A percentile compares a stretch with the other conserved stretches of the same genome.
Evolutionary conservation across 1,140 invertebrate genomes (phyloP).

Genomic region (Pectinophora gossypiella): DNA sequence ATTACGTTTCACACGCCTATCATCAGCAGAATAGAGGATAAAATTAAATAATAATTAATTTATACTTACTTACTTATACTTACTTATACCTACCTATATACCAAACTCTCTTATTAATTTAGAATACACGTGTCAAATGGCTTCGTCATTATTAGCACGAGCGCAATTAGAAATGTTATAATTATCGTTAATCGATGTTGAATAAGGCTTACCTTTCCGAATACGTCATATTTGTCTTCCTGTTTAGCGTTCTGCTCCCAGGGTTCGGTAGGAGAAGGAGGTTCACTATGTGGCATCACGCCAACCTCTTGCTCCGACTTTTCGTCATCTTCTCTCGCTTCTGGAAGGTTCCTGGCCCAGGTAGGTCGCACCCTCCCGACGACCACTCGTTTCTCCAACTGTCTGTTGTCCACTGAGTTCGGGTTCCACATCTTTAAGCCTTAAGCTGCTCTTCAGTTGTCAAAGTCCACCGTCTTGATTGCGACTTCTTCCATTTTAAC

Average conservation of each 20-base stretch:
- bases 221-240: conserved; percentile 72
- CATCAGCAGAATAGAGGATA: no score
- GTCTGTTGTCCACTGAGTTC: conserved; percentile 41
- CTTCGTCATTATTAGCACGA: no score
- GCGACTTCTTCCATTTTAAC: background rate
- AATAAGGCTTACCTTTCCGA: conserved; percentile 71
- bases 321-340: conserved; percentile 54
- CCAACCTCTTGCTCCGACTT: conserved; percentile 46
- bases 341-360: conserved; percentile 63
- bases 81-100: no score
- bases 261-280: conserved; percentile 44
- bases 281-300: conserved; percentile 60
- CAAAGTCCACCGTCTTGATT: background rate
- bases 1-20: no score
- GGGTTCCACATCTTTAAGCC: conserved; percentile 59
- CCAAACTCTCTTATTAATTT: no score
- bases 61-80: no score
- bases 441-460: background rate
- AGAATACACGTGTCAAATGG: no score
- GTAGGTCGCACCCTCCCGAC: conserved; percentile 63
- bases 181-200: background rate
- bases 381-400: conserved; percentile 60
- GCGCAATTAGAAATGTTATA: no score
- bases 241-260: conserved; percentile 59
- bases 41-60: no score